Conservation (phyloP, 2,113 vertebrate genomes). For the Mirza zaza region DNA sequence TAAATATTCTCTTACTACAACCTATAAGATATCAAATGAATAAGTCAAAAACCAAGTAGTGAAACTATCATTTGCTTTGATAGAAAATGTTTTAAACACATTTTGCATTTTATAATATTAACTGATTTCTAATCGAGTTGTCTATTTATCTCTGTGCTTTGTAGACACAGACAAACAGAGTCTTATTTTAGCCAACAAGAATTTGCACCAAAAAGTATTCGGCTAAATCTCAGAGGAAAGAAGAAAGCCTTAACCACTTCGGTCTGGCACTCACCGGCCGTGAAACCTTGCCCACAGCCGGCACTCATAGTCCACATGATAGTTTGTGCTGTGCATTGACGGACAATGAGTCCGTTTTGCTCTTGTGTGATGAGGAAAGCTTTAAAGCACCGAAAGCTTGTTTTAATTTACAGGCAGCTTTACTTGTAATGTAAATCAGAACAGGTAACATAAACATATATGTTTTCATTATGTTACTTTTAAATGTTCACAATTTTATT, state of each 20-base stretch:
- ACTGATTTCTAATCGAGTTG: not conserved
- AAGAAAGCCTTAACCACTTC: not conserved
- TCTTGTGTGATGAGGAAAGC: too few species aligned
- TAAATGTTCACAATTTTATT: too few species aligned
- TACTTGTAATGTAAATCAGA: too few species aligned
- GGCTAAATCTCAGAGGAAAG: not conserved
- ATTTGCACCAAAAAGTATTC: not conserved
- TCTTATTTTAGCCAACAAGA: not conserved
- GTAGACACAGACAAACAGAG: not conserved
- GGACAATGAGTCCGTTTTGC: too few species aligned
- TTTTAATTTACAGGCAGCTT: too few species aligned
- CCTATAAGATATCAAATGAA: not conserved
- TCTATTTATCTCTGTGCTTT: not conserved
- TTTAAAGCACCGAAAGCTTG: too few species aligned
- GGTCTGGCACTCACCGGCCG: too few species aligned
- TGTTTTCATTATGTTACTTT: too few species aligned
- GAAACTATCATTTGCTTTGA: not conserved
- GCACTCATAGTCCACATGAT: too few species aligned
- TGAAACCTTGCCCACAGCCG: too few species aligned
- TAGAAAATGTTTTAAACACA: slow-evolving; percentile 8
- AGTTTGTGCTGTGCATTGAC: too few species aligned
- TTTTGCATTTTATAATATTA: not conserved
- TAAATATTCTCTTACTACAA: not conserved
- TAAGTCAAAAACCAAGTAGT: not conserved
- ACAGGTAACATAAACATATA: too few species aligned